Base-by-base conservation (phyloP, 2,888 invertebrate genomes). In the Ormyrus nitidulus region DNA sequence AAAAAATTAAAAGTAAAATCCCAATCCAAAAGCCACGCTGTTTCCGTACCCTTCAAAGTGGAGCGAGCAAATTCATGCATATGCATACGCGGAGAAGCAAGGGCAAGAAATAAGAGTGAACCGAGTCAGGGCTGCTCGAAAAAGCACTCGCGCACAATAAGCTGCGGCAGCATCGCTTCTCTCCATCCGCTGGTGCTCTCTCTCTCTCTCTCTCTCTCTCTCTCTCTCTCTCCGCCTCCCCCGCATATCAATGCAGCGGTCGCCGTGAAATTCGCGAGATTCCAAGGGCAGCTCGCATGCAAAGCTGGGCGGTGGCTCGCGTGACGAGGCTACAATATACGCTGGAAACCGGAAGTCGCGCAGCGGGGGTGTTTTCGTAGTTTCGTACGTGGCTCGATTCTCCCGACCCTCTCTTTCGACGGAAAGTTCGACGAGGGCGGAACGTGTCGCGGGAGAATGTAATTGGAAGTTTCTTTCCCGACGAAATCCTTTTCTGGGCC, bases 271-370 rank as follows among this genome's bases (percentile, higher is more conserved):
- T 79, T 68, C 68, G 54, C 74, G 34, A 54, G 69, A 79, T 69
- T 79, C 56, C 79, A 79, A 73, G 78, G 73, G 19, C 54, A 49
- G 54, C n/a, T 19, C 34, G 10, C 48, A 34, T 19, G 49, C 6
- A 53, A 10, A n/a, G 48, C 19, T 54, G 48, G 53, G 19, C 1
- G 11, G 10, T 9, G 10, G 13, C 11, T 72, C 53, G 70, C 70
- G 70, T 71, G 74, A 53, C 65, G 62, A 13, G 64, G 64, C 48
- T 59, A 74, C 62, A 70, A 79, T 74, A 79, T 74, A 6, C 44
- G 9, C n/a, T 74, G 54, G 44, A 68, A 66, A 69, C 61, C 48
- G 56, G 48, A 73, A 64, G 61, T 51, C 53, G 9, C 34, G 4
- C 19, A 2, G 34, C 34, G 34, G 34, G 34, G 34, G 34, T 34